Conservation (phyloP, 2,113 vertebrate genomes). For the Saimiri boliviensis region DNA sequence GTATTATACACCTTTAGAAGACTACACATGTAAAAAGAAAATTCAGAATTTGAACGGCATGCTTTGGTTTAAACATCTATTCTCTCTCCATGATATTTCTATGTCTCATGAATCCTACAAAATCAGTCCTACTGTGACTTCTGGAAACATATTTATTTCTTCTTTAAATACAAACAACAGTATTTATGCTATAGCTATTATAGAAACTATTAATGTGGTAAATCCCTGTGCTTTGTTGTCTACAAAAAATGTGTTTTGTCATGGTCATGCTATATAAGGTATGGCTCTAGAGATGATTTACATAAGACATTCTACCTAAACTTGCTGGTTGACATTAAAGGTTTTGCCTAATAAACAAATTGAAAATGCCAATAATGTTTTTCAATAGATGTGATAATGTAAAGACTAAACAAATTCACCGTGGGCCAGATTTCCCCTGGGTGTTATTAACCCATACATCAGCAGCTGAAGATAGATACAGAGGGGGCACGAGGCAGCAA, state of each 20-base stretch:
- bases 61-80: background rate
- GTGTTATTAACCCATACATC: conserved; percentile 62
- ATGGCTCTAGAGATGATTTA: background rate
- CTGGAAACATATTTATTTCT: conserved; percentile 16
- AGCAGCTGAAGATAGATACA: conserved; percentile 34
- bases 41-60: background rate
- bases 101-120: background rate
- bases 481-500: conserved; percentile 8
- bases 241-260: background rate
- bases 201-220: background rate
- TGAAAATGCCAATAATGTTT: conserved; percentile 69
- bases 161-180: conserved; percentile 26
- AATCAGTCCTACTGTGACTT: background rate
- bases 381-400: conserved; percentile 42
- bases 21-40: background rate
- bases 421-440: conserved; percentile 66
- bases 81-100: background rate
- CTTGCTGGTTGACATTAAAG: conserved; percentile 56
- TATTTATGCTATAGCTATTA: background rate
- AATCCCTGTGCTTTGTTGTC: background rate
- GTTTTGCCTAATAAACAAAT: conserved; percentile 59
- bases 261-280: background rate
- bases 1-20: background rate
- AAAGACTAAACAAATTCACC: conserved; percentile 57
- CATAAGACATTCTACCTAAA: conserved; percentile 8